Evolutionary conservation across 2,113 vertebrate genomes (phyloP).

Genomic region (Petrocephalus microphthalmus): DNA sequence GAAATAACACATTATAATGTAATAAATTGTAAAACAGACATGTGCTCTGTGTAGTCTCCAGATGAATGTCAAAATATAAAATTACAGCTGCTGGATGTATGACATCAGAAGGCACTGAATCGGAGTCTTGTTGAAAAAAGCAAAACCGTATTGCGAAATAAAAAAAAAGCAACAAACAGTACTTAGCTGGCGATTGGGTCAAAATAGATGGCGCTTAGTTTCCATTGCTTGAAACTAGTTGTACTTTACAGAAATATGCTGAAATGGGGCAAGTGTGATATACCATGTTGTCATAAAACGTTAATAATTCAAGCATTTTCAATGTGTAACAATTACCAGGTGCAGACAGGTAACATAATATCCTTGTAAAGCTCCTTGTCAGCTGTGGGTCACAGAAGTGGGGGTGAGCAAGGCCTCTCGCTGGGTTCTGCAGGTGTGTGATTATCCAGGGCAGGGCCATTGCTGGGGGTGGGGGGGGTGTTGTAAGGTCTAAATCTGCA

Average conservation of each 20-base stretch:
- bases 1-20: neutral
- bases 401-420: neutral
- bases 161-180: neutral
- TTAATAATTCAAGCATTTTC: conserved; percentile 13
- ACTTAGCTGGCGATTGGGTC: neutral
- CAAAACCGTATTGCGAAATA: neutral
- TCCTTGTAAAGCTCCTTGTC: neutral
- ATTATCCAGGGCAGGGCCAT: neutral
- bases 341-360: conserved; percentile 18
- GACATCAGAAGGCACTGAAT: neutral
- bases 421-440: neutral
- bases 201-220: neutral
- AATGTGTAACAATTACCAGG: conserved; percentile 9
- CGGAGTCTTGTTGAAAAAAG: neutral
- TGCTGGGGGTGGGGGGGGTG: no score
- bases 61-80: neutral
- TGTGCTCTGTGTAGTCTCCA: neutral
- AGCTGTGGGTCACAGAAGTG: neutral
- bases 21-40: neutral
- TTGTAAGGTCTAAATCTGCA: neutral
- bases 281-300: neutral
- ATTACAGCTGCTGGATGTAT: neutral
- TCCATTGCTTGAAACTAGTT: neutral
- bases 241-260: neutral
- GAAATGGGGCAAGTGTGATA: neutral